Conservation (phyloP, 1,140 invertebrate genomes). For the Daktulosphaira vitifoliae region DNA sequence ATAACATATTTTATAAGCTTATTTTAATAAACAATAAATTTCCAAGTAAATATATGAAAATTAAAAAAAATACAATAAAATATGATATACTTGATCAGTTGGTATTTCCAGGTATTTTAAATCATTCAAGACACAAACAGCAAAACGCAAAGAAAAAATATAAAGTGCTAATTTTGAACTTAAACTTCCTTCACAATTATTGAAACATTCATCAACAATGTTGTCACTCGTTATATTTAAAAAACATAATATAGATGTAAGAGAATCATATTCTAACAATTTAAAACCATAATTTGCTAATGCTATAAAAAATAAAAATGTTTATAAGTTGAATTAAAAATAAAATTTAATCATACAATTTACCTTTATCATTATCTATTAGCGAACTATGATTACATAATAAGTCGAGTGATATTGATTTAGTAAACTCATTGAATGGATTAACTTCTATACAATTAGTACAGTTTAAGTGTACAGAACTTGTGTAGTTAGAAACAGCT, state of each 20-base stretch:
- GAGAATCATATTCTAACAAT: constrained; percentile 21
- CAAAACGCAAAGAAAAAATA: constrained; percentile 19
- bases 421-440: background rate
- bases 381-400: background rate
- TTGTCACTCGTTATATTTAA: background rate
- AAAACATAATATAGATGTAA: constrained; percentile 22
- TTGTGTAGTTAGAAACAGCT: constrained; percentile 10
- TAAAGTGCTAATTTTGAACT: constrained; percentile 24
- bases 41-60: background rate
- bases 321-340: background rate
- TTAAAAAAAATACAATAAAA: background rate
- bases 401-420: background rate
- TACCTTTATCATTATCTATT: constrained; percentile 2
- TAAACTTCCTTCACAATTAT: constrained; percentile 1
- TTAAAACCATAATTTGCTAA: constrained; percentile 26
- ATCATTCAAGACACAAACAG: background rate
- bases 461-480: constrained; percentile 21
- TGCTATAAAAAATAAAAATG: background rate
- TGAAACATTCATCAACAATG: constrained; percentile 26
- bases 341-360: background rate
- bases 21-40: background rate
- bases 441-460: constrained; percentile 23
- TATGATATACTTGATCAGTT: constrained; percentile 1
- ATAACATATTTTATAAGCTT: constrained; percentile 17
- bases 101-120: background rate